phyloP scores from a whole-genome alignment of 2,113 vertebrate genomes.

The Lonchura striata region DNA sequence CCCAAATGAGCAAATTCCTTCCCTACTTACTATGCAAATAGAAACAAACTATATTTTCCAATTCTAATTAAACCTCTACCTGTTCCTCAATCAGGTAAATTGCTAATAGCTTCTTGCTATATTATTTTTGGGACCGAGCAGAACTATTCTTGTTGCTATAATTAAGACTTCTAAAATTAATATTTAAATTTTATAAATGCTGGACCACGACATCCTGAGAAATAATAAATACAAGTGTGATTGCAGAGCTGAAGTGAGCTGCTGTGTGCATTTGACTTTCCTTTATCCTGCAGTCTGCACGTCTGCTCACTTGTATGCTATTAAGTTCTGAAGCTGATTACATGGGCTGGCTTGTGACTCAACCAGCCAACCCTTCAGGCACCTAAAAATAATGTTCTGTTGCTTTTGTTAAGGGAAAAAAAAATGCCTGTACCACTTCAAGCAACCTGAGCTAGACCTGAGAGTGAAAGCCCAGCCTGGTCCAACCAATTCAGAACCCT shows the following conservation, averaged over 20 bases:
- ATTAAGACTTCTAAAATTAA: constrained; percentile 72
- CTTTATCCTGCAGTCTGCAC: constrained; percentile 19
- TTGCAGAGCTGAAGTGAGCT: constrained; percentile 37
- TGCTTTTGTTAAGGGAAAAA: constrained; percentile 14
- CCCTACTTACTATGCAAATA: constrained; percentile 48
- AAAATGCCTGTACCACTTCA: not conserved
- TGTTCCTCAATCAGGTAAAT: constrained; percentile 47
- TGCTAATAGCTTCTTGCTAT: constrained; percentile 14
- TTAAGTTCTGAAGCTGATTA: constrained; percentile 70
- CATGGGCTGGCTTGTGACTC: constrained; percentile 55
- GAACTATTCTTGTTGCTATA: constrained; percentile 50
- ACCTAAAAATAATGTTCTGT: constrained; percentile 64
- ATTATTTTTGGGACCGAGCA: constrained; percentile 49
- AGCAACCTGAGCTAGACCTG: constrained; percentile 2
- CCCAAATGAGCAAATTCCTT: not conserved
- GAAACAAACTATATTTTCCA: constrained; percentile 17
- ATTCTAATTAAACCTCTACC: constrained; percentile 39
- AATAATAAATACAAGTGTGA: constrained; percentile 67
- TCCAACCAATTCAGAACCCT: constrained; percentile 6
- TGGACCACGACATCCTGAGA: constrained; percentile 42
- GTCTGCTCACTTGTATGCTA: constrained; percentile 36
- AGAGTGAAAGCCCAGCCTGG: constrained; percentile 20
- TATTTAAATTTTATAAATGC: constrained; percentile 64
- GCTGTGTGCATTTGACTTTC: constrained; percentile 26
- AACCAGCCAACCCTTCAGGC: constrained; percentile 17